These are phyloP conservation scores for Physeter macrocephalus DNA, from an alignment of 2,113 vertebrate genomes.

Conservation along the genomic window DNA sequence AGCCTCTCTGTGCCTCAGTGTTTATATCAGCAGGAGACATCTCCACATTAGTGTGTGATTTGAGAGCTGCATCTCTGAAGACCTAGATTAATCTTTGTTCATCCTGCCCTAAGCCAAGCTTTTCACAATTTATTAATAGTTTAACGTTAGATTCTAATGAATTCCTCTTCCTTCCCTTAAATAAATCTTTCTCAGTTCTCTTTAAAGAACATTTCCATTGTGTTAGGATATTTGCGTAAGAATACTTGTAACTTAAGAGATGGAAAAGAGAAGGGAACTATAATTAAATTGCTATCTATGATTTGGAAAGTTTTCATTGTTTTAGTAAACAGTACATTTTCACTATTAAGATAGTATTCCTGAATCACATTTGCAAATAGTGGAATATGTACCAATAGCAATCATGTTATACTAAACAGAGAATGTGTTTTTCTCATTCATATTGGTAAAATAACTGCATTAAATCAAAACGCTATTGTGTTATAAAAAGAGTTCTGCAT, in stretches of 20 bases:
- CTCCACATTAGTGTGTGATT: neutral
- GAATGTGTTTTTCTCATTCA: neutral
- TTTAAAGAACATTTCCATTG: neutral
- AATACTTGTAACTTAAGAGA: neutral
- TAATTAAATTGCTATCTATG: neutral
- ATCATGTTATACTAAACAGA: neutral
- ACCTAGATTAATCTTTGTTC: neutral
- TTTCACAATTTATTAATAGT: neutral
- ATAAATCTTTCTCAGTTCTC: neutral
- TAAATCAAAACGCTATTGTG: neutral
- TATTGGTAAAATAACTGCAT: neutral
- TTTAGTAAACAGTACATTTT: neutral
- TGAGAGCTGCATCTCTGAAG: neutral
- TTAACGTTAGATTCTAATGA: neutral
- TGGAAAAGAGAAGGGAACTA: neutral
- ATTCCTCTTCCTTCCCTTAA: neutral
- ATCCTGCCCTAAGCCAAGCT: neutral
- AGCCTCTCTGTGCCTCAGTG: neutral
- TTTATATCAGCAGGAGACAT: neutral
- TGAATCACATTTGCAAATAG: neutral
- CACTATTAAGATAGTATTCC: neutral
- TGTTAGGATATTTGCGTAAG: slow-evolving; percentile 14
- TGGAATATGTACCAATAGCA: neutral
- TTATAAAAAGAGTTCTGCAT: neutral
- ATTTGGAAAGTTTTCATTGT: slow-evolving; percentile 8